Percentiles rank a stretch among this genome's conserved stretches.
Evolutionary conservation across 2,113 vertebrate species (phyloP).

Genomic region (Chaetodon auriga): DNA sequence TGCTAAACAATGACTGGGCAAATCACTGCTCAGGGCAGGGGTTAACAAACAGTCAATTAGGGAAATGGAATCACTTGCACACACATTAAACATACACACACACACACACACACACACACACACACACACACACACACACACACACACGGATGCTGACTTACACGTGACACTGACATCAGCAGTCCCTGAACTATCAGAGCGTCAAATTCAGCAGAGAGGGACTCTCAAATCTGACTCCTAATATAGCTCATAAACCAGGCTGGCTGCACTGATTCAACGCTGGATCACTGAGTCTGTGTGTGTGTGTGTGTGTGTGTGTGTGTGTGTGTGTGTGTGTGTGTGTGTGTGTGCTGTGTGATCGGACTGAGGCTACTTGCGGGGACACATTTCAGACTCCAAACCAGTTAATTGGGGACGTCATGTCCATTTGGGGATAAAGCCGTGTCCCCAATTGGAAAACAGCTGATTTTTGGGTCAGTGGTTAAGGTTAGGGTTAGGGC

Average conservation of each 20-base stretch:
- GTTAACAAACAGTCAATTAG: not conserved
- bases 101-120: constrained; percentile 26
- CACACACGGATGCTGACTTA: constrained; percentile 18
- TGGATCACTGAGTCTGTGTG: constrained; percentile 23
- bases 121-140: constrained; percentile 15
- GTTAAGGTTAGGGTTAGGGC: too few species aligned
- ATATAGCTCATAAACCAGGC: constrained; percentile 75
- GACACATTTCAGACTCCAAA: too few species aligned
- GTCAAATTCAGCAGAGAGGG: constrained; percentile 60
- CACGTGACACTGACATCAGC: constrained; percentile 52
- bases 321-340: constrained; percentile 25
- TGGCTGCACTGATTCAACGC: constrained; percentile 49
- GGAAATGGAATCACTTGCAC: not conserved
- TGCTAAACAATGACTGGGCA: not conserved
- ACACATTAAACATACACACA: constrained; percentile 8
- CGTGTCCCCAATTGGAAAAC: too few species aligned
- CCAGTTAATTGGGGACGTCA: too few species aligned
- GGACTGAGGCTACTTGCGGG: too few species aligned
- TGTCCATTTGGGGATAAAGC: too few species aligned
- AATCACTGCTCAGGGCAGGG: not conserved
- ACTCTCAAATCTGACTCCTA: constrained; percentile 59
- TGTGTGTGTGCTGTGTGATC: not conserved
- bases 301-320: constrained; percentile 24
- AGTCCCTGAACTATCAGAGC: constrained; percentile 56
- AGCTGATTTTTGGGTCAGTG: too few species aligned